Evolutionary conservation across 2,888 invertebrate genomes (phyloP).

Genomic region (Stenurella melanura): DNA sequence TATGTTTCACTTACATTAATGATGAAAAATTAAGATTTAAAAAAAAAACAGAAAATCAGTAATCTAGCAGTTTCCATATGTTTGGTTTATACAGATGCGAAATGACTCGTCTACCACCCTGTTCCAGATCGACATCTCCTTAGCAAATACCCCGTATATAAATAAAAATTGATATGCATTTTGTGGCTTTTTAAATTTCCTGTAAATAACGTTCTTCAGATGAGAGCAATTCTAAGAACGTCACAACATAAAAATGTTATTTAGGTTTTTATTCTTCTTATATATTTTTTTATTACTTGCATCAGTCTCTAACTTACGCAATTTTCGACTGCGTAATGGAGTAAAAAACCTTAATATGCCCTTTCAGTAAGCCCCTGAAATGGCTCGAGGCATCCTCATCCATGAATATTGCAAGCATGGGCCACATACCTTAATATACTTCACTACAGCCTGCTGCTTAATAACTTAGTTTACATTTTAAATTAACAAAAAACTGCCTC

Average conservation of each 20-base stretch:
- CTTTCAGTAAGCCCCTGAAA: slow-evolving; percentile 16
- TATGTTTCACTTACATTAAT: no score
- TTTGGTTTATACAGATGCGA: no score
- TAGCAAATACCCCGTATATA: no score
- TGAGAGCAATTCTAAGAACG: no score
- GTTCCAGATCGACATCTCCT: no score
- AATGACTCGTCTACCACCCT: no score
- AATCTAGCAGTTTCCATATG: no score
- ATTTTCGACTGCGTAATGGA: not conserved
- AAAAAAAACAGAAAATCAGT: no score
- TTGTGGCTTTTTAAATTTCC: no score
- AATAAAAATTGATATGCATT: no score
- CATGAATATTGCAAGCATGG: slow-evolving; percentile 61
- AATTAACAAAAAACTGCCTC: slow-evolving; percentile 56
- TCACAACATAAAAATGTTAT: not conserved
- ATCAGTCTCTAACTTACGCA: not conserved
- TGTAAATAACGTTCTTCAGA: no score
- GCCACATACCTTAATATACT: slow-evolving; percentile 59
- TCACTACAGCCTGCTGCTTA: slow-evolving; percentile 56
- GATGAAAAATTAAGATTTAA: no score
- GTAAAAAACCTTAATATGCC: not conserved
- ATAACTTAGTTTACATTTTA: slow-evolving; percentile 63
- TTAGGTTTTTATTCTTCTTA: not conserved
- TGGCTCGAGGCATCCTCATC: slow-evolving; percentile 41
- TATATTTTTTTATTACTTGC: not conserved